Percentiles rank a stretch among this genome's conserved stretches.
phyloP scores from a whole-genome alignment of 2,888 invertebrate species.

The Lasioglossum zephyrum region DNA sequence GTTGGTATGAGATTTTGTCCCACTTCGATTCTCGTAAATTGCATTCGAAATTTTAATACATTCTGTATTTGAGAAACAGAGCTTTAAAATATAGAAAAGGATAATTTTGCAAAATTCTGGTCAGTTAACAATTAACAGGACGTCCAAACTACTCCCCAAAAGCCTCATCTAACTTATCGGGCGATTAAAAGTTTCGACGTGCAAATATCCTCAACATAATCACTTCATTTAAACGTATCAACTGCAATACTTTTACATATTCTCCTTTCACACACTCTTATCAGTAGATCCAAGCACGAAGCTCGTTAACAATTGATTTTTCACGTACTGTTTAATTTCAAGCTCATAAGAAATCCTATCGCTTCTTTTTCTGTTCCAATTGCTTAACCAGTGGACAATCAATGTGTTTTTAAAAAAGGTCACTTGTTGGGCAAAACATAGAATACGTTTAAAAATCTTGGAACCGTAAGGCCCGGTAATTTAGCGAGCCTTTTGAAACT shows the following conservation, averaged over 20 bases:
- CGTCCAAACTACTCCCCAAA: not conserved
- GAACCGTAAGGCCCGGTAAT: not conserved
- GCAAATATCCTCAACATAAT: conserved; percentile 17
- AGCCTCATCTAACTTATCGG: conserved; percentile 3
- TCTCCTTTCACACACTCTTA: not conserved
- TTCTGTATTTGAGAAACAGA: not conserved
- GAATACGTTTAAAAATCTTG: not conserved
- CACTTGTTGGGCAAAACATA: not conserved
- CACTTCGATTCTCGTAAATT: not conserved
- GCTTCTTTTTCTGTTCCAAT: not conserved
- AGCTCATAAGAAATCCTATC: not conserved
- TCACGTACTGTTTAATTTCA: not conserved
- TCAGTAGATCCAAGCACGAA: not conserved
- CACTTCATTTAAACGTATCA: conserved; percentile 12
- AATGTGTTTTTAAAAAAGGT: conserved; percentile 12
- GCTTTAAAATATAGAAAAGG: not conserved
- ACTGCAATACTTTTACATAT: conserved; percentile 21
- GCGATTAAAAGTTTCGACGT: not conserved
- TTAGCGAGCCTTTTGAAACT: not conserved
- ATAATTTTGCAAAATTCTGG: not conserved
- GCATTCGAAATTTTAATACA: not conserved
- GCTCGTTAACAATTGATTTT: not conserved
- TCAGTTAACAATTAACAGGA: not conserved
- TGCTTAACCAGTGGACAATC: not conserved
- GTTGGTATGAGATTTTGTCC: not conserved